Evolutionary conservation across 2,888 invertebrate genomes (phyloP).

Genomic region (Leucania comma): DNA sequence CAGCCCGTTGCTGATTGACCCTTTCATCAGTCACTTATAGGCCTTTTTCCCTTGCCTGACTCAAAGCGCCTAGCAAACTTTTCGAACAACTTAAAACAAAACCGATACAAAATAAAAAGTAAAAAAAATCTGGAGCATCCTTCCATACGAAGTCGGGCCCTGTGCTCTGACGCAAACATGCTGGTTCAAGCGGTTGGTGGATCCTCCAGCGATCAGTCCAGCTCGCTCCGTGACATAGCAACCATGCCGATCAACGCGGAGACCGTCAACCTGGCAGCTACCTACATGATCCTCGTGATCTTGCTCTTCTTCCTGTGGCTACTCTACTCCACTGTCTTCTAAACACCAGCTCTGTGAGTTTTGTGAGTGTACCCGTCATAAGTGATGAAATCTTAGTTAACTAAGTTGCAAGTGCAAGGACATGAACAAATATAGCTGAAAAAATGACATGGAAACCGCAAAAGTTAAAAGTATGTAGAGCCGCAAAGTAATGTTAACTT

Average conservation of each 20-base stretch:
- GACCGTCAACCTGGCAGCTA: slow-evolving; percentile 92
- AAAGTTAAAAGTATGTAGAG: slow-evolving; percentile 6
- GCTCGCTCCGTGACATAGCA: slow-evolving; percentile 71
- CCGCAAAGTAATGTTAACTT: slow-evolving; percentile 43
- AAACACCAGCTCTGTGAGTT: slow-evolving; percentile 64
- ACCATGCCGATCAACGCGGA: slow-evolving; percentile 91
- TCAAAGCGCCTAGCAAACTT: background rate
- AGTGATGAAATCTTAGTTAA: slow-evolving; percentile 6
- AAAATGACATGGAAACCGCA: slow-evolving; percentile 2
- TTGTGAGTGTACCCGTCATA: slow-evolving; percentile 49
- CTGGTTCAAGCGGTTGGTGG: slow-evolving; percentile 67
- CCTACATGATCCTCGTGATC: slow-evolving; percentile 93
- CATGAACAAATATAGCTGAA: background rate
- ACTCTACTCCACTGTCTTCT: slow-evolving; percentile 91
- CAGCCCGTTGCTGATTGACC: no score
- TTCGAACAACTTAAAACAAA: background rate
- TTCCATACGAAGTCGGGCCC: slow-evolving; percentile 76
- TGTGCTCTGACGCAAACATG: slow-evolving; percentile 76
- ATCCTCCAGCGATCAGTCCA: slow-evolving; percentile 78
- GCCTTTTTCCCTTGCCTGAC: no score
- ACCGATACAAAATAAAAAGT: background rate
- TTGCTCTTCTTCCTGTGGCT: slow-evolving; percentile 93
- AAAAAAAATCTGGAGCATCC: slow-evolving; percentile 58
- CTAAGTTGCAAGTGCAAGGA: background rate
- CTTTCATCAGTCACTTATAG: background rate